These are phyloP conservation scores for Pediacus dermestoides DNA, from an alignment of 2,888 invertebrate species.

Conservation along the genomic window DNA sequence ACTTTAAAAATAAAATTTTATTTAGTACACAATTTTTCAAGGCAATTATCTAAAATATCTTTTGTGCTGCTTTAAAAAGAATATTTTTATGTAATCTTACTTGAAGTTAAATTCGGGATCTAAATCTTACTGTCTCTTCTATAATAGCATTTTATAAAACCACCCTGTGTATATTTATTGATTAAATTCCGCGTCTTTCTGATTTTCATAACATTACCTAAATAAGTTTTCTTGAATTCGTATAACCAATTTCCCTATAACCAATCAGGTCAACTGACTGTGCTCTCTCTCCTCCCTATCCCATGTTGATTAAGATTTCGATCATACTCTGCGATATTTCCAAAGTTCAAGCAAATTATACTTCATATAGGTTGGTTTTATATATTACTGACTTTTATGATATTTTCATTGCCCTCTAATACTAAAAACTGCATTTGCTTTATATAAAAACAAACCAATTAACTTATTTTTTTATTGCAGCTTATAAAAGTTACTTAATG, in stretches of 20 bases:
- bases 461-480: no score
- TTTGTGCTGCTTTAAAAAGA: no score
- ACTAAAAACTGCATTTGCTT: conserved; percentile 3
- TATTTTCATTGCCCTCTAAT: conserved; percentile 3
- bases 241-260: conserved; percentile 7
- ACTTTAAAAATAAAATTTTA: no score
- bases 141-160: background rate
- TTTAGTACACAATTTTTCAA: no score
- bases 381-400: conserved; percentile 2
- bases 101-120: background rate
- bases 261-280: conserved; percentile 10
- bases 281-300: conserved; percentile 1
- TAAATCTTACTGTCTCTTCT: background rate
- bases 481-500: no score
- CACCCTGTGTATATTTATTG: conserved; percentile 2
- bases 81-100: no score
- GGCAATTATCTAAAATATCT: no score
- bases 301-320: conserved; percentile 8
- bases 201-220: background rate
- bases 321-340: conserved; percentile 7
- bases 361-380: conserved; percentile 5
- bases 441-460: background rate
- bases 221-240: conserved; percentile 6
- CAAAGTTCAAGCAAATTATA: conserved; percentile 3
- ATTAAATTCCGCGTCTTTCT: conserved; percentile 1